These are phyloP conservation scores for Meteorus cinctellus DNA, from an alignment of 2,888 invertebrate genomes.

Conservation along the genomic window DNA sequence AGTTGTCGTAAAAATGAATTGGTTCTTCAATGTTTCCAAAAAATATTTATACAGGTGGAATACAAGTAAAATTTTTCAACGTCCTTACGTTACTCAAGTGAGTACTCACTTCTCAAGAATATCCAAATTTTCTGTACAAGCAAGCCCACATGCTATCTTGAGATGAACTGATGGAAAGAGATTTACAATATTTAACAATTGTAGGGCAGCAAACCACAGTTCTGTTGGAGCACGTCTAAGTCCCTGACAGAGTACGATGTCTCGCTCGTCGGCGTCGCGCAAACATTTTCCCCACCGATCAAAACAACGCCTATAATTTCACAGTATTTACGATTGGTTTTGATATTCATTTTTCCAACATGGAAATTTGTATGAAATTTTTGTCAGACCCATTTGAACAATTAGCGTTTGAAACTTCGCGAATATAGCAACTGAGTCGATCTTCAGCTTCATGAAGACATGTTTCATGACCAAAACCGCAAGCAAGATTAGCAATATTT, in stretches of 20 bases:
- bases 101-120: conserved; percentile 76
- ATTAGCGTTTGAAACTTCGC: conserved; percentile 62
- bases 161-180: conserved; percentile 81
- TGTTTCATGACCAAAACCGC: conserved; percentile 77
- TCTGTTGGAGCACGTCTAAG: conserved; percentile 78
- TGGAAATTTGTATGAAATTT: background rate
- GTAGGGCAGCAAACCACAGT: conserved; percentile 81
- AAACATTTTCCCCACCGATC: conserved; percentile 7
- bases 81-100: background rate
- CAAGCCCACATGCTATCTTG: conserved; percentile 79
- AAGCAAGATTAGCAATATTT: conserved; percentile 79
- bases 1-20: no score
- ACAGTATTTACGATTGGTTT: background rate
- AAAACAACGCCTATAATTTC: conserved; percentile 19
- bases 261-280: conserved; percentile 76
- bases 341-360: background rate
- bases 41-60: background rate
- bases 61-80: background rate
- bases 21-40: no score
- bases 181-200: conserved; percentile 76
- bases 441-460: conserved; percentile 76
- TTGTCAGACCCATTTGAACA: conserved; percentile 23
- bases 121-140: conserved; percentile 78
- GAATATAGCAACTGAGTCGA: conserved; percentile 61
- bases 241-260: conserved; percentile 84